Conservation (phyloP, 2,113 vertebrate genomes). For the Anoplopoma fimbria region DNA sequence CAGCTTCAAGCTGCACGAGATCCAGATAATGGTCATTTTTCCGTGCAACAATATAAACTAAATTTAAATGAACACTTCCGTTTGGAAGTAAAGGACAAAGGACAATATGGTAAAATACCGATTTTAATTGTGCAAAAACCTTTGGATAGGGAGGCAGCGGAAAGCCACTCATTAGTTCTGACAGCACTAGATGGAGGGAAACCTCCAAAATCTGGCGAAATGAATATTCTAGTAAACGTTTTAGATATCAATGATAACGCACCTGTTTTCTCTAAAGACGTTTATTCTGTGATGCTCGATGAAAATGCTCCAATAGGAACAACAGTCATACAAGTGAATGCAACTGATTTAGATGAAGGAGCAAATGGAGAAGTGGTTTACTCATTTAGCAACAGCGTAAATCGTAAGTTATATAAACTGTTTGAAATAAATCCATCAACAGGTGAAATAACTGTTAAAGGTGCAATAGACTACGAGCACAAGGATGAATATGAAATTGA, state of each 20-base stretch:
- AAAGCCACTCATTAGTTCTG: constrained; percentile 56
- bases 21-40: constrained; percentile 78
- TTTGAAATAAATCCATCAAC: constrained; percentile 66
- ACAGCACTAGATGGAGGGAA: constrained; percentile 80
- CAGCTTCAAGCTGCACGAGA: constrained; percentile 80
- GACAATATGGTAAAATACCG: constrained; percentile 72
- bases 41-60: constrained; percentile 82
- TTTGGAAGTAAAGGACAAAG: constrained; percentile 71
- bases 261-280: constrained; percentile 73
- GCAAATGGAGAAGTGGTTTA: constrained; percentile 76
- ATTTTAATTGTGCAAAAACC: constrained; percentile 71
- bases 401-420: constrained; percentile 23
- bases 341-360: constrained; percentile 79
- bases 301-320: constrained; percentile 67
- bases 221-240: constrained; percentile 72
- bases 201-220: constrained; percentile 65
- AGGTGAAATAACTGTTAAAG: constrained; percentile 72
- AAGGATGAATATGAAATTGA: constrained; percentile 74
- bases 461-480: constrained; percentile 71
- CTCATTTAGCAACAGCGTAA: constrained; percentile 68
- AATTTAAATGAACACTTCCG: constrained; percentile 76
- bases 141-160: constrained; percentile 73
- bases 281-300: constrained; percentile 36
- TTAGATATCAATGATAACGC: constrained; percentile 80
- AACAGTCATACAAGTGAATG: constrained; percentile 73